Evolutionary conservation across 1,140 invertebrate species (phyloP).

Genomic region (Drosophila tropicalis): DNA sequence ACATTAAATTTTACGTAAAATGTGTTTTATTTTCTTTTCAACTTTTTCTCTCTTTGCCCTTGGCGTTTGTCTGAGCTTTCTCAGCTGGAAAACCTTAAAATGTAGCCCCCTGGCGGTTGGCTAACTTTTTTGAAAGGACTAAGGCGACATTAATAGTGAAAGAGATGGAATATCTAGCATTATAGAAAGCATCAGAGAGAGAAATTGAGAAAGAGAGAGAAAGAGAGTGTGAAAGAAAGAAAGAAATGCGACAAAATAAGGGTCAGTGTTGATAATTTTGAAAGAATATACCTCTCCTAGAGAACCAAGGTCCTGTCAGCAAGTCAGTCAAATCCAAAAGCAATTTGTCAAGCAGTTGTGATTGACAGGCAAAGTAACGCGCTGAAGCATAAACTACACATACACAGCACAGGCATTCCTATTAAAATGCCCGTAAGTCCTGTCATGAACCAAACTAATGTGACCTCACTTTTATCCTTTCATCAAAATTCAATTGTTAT

Average conservation of each 20-base stretch:
- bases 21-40: constrained; percentile 39
- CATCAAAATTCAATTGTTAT: constrained; percentile 44
- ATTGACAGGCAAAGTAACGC: constrained; percentile 71
- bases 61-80: constrained; percentile 54
- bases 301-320: constrained; percentile 52
- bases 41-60: constrained; percentile 46
- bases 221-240: too few species aligned
- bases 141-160: background rate
- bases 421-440: constrained; percentile 33
- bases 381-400: constrained; percentile 48
- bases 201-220: background rate
- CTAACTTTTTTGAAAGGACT: constrained; percentile 20
- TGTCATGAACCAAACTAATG: constrained; percentile 43
- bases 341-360: constrained; percentile 80
- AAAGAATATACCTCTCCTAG: constrained; percentile 11
- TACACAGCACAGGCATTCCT: constrained; percentile 29
- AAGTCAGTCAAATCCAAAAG: constrained; percentile 72
- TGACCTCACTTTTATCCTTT: background rate
- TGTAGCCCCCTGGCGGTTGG: constrained; percentile 50
- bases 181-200: too few species aligned
- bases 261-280: constrained; percentile 15
- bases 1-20: constrained; percentile 70
- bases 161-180: background rate
- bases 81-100: constrained; percentile 65
- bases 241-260: background rate